These are phyloP conservation scores for Melopsittacus undulatus DNA, from an alignment of 2,797 vertebrate genomes.

Conservation along the genomic window DNA sequence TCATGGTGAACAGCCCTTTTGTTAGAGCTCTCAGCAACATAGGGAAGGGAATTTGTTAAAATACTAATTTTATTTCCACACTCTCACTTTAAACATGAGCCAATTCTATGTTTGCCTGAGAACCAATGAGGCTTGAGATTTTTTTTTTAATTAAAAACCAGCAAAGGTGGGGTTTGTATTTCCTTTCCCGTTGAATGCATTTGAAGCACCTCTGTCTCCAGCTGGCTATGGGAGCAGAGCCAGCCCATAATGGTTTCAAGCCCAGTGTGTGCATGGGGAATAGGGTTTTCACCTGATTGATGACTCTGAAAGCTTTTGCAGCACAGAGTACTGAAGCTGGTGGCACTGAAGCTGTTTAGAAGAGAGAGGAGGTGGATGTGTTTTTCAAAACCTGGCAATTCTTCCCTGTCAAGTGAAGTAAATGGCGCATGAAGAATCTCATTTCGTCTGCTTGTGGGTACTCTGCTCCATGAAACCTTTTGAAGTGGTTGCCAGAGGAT, in stretches of 20 bases:
- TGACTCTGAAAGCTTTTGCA: conserved; percentile 1
- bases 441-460: conserved; percentile 1
- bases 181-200: conserved; percentile 18
- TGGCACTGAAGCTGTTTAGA: conserved; percentile 15
- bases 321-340: not conserved
- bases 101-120: conserved; percentile 33
- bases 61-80: conserved; percentile 37
- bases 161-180: conserved; percentile 37
- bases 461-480: conserved; percentile 9
- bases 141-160: conserved; percentile 57
- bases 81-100: conserved; percentile 20
- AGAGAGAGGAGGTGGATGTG: not conserved
- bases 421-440: conserved; percentile 4
- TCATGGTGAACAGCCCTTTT: not conserved
- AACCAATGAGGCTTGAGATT: conserved; percentile 54
- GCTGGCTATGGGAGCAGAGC: conserved; percentile 60
- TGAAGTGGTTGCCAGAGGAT: conserved; percentile 47
- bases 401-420: conserved; percentile 21
- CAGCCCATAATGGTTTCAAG: conserved; percentile 55
- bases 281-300: conserved; percentile 41
- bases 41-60: not conserved
- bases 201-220: conserved; percentile 67
- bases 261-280: conserved; percentile 26
- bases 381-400: conserved; percentile 29
- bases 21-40: not conserved